Evolutionary conservation across 2,888 invertebrate species (phyloP).

Genomic region (Sisyra terminalis): DNA sequence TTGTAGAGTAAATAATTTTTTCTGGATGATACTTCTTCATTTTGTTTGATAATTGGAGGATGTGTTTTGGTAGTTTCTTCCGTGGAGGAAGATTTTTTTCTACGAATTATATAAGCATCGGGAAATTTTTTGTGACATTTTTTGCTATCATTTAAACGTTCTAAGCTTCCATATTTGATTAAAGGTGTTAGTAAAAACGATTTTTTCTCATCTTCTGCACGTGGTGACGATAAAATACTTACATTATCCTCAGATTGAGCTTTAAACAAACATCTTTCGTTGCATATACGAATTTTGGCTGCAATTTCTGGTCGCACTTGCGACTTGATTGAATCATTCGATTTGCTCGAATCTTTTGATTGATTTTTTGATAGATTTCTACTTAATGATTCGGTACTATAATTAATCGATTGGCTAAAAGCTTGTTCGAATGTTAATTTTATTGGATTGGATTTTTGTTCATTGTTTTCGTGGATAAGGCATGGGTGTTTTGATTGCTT

Average conservation of each 20-base stretch:
- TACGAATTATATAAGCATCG: slow-evolving; percentile 25
- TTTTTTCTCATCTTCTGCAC: background rate
- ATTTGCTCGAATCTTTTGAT: background rate
- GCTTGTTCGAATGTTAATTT: slow-evolving; percentile 4
- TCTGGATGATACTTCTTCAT: slow-evolving; percentile 21
- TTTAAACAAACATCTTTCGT: slow-evolving; percentile 2
- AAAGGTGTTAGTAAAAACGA: slow-evolving; percentile 21
- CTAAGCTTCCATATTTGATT: slow-evolving; percentile 28
- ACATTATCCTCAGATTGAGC: slow-evolving; percentile 5
- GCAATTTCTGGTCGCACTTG: background rate
- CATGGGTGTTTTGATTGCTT: too few species aligned
- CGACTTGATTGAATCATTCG: background rate
- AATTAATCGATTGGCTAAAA: slow-evolving; percentile 2
- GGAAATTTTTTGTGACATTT: slow-evolving; percentile 23
- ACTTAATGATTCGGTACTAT: background rate
- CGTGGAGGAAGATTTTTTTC: slow-evolving; percentile 14
- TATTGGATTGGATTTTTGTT: background rate
- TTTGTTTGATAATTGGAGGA: slow-evolving; percentile 13
- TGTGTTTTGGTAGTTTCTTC: slow-evolving; percentile 13
- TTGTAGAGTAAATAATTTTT: slow-evolving; percentile 2
- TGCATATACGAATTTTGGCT: background rate
- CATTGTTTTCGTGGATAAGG: too few species aligned
- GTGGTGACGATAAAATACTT: background rate
- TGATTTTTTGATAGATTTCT: background rate
- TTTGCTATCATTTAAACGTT: slow-evolving; percentile 18